These are phyloP conservation scores for Notodonta dromedarius DNA, from an alignment of 2,888 invertebrate genomes.

Conservation along the genomic window DNA sequence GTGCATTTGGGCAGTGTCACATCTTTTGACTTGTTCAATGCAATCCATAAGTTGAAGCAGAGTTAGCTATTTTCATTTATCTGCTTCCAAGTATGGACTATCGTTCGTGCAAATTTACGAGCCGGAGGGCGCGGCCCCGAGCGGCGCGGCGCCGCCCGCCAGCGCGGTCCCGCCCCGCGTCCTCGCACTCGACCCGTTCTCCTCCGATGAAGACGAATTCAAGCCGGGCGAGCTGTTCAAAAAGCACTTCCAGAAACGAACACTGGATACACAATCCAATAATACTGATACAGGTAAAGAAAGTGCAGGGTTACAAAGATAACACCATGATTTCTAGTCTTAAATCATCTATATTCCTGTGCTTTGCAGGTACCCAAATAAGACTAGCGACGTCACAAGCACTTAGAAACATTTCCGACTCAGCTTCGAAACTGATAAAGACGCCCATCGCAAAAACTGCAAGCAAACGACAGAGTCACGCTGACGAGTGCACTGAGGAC, in stretches of 20 bases:
- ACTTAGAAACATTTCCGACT: conserved; percentile 59
- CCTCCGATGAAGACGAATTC: conserved; percentile 86
- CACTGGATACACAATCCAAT: conserved; percentile 2
- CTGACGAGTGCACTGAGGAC: conserved; percentile 16
- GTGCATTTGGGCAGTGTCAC: too few species aligned
- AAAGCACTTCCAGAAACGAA: conserved; percentile 60
- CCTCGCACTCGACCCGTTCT: conserved; percentile 69
- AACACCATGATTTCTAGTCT: too few species aligned
- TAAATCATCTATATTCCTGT: neutral
- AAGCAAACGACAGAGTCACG: conserved; percentile 8
- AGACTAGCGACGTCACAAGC: conserved; percentile 69
- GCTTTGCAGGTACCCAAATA: conserved; percentile 68
- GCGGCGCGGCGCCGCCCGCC: conserved; percentile 16
- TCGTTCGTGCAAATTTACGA: conserved; percentile 89
- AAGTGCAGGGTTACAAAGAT: neutral
- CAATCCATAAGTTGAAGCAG: too few species aligned
- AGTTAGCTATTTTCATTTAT: too few species aligned
- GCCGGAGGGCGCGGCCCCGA: conserved; percentile 58
- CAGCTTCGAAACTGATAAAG: conserved; percentile 60
- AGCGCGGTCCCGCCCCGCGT: conserved; percentile 14
- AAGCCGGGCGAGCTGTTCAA: conserved; percentile 87
- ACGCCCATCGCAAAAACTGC: conserved; percentile 48
- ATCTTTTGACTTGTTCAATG: too few species aligned
- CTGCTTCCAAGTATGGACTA: conserved; percentile 87
- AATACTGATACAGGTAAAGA: neutral